A percentile compares a stretch with the other conserved stretches of the same genome.
These are phyloP conservation scores for Pyrocephalus nanus DNA, from an alignment of 2,797 vertebrate genomes.

Conservation along the genomic window DNA sequence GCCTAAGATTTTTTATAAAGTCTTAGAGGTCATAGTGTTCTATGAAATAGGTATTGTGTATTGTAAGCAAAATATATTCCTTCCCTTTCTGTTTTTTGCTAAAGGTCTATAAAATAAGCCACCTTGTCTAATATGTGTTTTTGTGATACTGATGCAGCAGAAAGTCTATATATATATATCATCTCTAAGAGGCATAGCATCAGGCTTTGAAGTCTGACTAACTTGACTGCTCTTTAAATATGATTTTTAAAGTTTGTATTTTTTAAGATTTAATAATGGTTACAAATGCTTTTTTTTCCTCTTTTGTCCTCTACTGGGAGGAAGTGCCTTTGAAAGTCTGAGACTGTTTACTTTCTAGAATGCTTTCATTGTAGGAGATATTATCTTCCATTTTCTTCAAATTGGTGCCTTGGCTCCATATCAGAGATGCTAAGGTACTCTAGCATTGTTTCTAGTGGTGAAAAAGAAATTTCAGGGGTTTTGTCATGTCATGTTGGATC, in stretches of 20 bases:
- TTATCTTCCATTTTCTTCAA: not conserved
- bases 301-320: not conserved
- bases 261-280: not conserved
- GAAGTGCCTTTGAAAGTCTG: not conserved
- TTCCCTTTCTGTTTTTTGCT: not conserved
- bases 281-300: not conserved
- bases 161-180: not conserved
- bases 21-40: not conserved
- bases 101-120: not conserved
- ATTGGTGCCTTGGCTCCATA: not conserved
- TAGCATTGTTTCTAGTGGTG: not conserved
- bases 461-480: not conserved
- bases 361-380: not conserved
- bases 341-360: not conserved
- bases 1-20: not conserved
- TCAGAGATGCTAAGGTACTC: not conserved
- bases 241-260: not conserved
- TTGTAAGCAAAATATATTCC: not conserved
- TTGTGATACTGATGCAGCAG: not conserved
- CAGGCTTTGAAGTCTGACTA: slow-evolving; percentile 9
- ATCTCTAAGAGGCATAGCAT: not conserved
- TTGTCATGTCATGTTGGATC: not conserved
- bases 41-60: not conserved
- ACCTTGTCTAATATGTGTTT: not conserved
- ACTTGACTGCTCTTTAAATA: not conserved